phyloP scores from a whole-genome alignment of 2,888 invertebrate species.

The Melipona bicolor region DNA sequence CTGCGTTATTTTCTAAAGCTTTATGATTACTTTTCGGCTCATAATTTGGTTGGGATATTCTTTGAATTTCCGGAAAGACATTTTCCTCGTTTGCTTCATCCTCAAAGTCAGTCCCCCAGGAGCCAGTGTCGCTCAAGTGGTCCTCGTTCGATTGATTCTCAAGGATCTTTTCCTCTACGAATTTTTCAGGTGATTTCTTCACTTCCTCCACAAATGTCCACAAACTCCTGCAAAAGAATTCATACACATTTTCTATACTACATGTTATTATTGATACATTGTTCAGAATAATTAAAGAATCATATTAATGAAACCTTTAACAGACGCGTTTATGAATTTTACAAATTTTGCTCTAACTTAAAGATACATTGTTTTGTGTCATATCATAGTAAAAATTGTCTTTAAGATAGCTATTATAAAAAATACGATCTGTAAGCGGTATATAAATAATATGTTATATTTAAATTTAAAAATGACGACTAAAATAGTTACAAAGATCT shows the following conservation, averaged over 20 bases:
- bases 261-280: neutral
- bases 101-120: conserved; percentile 83
- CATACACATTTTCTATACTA: neutral
- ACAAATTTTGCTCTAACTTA: neutral
- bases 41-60: conserved; percentile 10
- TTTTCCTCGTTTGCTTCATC: conserved; percentile 75
- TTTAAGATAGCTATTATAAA: neutral
- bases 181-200: conserved; percentile 76
- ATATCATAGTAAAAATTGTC: neutral
- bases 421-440: neutral
- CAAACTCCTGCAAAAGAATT: conserved; percentile 71
- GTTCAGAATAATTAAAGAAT: neutral
- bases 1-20: neutral
- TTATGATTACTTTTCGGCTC: neutral
- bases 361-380: neutral
- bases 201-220: conserved; percentile 79
- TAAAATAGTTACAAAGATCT: neutral
- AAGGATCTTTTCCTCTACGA: conserved; percentile 63
- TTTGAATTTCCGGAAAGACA: neutral
- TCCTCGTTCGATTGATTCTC: conserved; percentile 64
- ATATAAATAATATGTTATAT: neutral
- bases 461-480: neutral
- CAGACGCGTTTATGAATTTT: neutral
- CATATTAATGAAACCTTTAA: neutral
- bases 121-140: conserved; percentile 74